Evolutionary conservation across 2,797 vertebrate species (phyloP).

Genomic region (Tragelaphus oryx): DNA sequence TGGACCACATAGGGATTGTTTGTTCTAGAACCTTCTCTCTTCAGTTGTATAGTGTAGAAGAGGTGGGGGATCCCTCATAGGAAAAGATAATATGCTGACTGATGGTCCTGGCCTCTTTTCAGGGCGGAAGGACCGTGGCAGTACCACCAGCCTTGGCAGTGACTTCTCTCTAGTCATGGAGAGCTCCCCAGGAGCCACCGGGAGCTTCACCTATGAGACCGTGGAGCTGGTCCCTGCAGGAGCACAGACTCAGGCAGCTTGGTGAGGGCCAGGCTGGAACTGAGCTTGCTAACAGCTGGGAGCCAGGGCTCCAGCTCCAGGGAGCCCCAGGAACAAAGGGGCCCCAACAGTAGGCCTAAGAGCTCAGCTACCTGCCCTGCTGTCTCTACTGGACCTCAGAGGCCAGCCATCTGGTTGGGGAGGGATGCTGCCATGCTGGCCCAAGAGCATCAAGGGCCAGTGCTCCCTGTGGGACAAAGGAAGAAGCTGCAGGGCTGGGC

Average conservation of each 20-base stretch:
- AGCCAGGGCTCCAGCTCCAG: constrained; percentile 21
- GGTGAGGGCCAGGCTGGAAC: constrained; percentile 78
- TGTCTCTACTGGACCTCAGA: constrained; percentile 23
- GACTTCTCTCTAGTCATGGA: constrained; percentile 96
- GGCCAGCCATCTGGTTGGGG: constrained; percentile 54
- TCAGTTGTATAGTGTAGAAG: neutral
- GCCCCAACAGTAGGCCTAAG: neutral
- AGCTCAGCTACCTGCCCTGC: constrained; percentile 44
- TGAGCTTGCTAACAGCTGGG: constrained; percentile 11
- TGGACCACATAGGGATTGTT: neutral
- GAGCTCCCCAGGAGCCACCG: constrained; percentile 85
- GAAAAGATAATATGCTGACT: neutral
- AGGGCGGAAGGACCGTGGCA: constrained; percentile 93
- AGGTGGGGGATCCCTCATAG: neutral
- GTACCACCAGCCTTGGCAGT: constrained; percentile 94
- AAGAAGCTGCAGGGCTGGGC: neutral
- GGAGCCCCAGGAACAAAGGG: constrained; percentile 54
- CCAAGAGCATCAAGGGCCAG: neutral
- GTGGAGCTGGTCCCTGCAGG: constrained; percentile 87
- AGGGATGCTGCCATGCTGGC: neutral
- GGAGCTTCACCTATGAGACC: constrained; percentile 87
- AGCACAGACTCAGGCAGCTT: constrained; percentile 84
- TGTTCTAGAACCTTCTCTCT: neutral
- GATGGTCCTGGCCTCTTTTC: constrained; percentile 41
- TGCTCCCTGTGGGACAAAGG: neutral